Percentiles rank a stretch among this genome's conserved stretches.
Conservation (phyloP, 2,888 invertebrate species). For the Dimorphilus gyrociliatus region DNA sequence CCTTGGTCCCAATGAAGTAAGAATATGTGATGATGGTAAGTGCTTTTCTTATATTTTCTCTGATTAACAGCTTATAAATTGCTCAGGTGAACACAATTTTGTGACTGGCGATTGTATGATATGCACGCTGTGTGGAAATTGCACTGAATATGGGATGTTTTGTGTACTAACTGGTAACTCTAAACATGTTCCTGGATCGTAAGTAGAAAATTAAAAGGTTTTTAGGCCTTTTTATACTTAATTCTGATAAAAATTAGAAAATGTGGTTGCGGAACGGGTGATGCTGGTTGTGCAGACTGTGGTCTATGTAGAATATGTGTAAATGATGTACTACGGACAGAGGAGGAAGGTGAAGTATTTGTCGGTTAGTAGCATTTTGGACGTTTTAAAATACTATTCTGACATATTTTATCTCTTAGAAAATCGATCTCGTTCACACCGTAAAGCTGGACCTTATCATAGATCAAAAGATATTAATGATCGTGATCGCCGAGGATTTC, state of each 20-base stretch:
- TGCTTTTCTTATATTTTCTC: too few species aligned
- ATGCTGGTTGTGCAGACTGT: slow-evolving; percentile 79
- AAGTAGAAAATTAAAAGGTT: slow-evolving; percentile 34
- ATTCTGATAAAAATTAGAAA: slow-evolving; percentile 46
- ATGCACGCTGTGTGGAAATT: slow-evolving; percentile 75
- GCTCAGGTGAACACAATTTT: slow-evolving; percentile 56
- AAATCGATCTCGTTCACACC: too few species aligned
- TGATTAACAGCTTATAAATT: too few species aligned
- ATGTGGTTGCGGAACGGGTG: slow-evolving; percentile 88
- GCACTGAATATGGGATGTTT: slow-evolving; percentile 74
- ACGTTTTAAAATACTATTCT: too few species aligned
- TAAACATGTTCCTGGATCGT: slow-evolving; percentile 70
- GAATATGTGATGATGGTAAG: too few species aligned
- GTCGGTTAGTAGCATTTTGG: too few species aligned
- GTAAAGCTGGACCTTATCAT: too few species aligned
- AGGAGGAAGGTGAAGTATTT: slow-evolving; percentile 20
- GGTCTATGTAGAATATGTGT: slow-evolving; percentile 81
- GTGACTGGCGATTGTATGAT: slow-evolving; percentile 65
- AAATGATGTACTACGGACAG: slow-evolving; percentile 35
- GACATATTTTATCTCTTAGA: too few species aligned
- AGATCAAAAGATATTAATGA: too few species aligned
- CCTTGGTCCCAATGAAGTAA: too few species aligned
- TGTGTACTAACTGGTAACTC: slow-evolving; percentile 60
- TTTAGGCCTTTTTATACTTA: too few species aligned
- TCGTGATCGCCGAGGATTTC: slow-evolving; percentile 9